Evolutionary conservation across 2,888 invertebrate genomes (phyloP).

Genomic region (Scaptomyza flava): DNA sequence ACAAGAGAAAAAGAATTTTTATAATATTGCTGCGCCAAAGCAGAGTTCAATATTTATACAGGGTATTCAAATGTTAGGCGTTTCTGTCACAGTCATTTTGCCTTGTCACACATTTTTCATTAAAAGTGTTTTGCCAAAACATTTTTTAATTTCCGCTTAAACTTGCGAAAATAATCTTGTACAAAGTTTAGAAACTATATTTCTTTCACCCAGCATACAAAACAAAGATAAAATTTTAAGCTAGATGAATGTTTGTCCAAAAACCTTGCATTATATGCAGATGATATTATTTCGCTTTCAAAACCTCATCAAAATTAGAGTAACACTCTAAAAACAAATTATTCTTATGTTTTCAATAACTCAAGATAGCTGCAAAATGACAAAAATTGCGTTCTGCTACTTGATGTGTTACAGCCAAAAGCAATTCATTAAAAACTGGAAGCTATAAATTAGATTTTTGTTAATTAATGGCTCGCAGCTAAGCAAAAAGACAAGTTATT

Average conservation of each 20-base stretch:
- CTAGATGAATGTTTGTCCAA: not conserved
- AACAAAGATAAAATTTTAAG: not conserved
- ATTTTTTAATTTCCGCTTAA: slow-evolving; percentile 13
- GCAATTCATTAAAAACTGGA: slow-evolving; percentile 7
- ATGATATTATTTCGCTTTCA: not conserved
- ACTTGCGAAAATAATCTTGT: not conserved
- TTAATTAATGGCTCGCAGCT: slow-evolving; percentile 4
- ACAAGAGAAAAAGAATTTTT: too few relatives aligned
- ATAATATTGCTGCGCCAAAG: too few relatives aligned
- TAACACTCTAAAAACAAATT: not conserved
- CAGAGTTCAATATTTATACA: not conserved
- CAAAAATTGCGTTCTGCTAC: slow-evolving; percentile 5
- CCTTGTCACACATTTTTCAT: slow-evolving; percentile 8
- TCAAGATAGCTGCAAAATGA: not conserved
- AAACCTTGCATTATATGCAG: not conserved
- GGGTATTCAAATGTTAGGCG: not conserved
- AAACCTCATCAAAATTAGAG: not conserved
- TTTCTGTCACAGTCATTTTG: not conserved
- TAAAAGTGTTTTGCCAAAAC: not conserved
- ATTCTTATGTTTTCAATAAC: not conserved
- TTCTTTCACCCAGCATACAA: not conserved
- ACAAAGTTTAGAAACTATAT: not conserved
- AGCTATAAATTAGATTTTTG: slow-evolving; percentile 5
- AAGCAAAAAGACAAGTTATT: slow-evolving; percentile 6
- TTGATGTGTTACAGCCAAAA: slow-evolving; percentile 2